phyloP scores from a whole-genome alignment of 2,113 vertebrate species.

The Columbina picui region DNA sequence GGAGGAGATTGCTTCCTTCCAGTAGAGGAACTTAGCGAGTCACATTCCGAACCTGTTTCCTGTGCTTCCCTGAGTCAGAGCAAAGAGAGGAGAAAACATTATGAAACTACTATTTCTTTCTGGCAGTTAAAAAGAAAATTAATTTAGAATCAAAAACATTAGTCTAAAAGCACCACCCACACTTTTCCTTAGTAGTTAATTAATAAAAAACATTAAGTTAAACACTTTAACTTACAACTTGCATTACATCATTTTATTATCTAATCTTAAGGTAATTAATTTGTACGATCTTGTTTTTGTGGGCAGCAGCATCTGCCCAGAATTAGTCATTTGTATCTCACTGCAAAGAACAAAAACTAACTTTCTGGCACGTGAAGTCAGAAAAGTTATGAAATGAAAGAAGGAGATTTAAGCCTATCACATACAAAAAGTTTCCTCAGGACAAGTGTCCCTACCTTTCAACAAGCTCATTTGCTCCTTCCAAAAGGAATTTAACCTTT shows the following conservation, averaged over 20 bases:
- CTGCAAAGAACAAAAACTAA: conserved; percentile 38
- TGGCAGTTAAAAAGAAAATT: not conserved
- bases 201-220: not conserved
- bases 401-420: conserved; percentile 63
- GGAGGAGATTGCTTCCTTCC: conserved; percentile 87
- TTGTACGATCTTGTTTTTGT: not conserved
- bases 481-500: conserved; percentile 72
- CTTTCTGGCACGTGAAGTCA: conserved; percentile 50
- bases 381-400: conserved; percentile 55
- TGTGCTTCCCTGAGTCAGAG: conserved; percentile 83
- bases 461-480: conserved; percentile 71
- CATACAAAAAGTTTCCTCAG: conserved; percentile 58
- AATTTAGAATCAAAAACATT: conserved; percentile 8
- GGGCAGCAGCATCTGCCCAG: not conserved
- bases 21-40: conserved; percentile 88
- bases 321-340: conserved; percentile 26
- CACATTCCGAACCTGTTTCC: conserved; percentile 88
- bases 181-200: conserved; percentile 28
- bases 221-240: conserved; percentile 31
- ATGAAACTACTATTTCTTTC: not conserved
- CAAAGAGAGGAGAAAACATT: conserved; percentile 14
- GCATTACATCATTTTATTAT: conserved; percentile 8
- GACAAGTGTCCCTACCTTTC: conserved; percentile 68
- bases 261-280: conserved; percentile 44
- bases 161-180: conserved; percentile 50